phyloP scores from a whole-genome alignment of 2,113 vertebrate genomes.

The Gracilinanus agilis region DNA sequence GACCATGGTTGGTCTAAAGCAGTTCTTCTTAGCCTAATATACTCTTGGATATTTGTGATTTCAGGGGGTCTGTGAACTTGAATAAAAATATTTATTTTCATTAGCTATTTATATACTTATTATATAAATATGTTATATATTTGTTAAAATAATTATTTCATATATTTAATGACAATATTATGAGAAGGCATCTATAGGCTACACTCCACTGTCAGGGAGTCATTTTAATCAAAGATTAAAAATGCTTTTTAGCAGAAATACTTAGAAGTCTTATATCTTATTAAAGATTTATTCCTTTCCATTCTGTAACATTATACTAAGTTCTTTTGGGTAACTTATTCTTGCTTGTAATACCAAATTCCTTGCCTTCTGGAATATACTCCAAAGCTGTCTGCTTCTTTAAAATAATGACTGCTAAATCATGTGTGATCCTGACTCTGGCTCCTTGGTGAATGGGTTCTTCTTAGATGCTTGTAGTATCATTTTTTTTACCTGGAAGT shows the following conservation, averaged over 20 bases:
- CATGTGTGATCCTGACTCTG: not conserved
- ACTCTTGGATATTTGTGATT: too few relatives aligned
- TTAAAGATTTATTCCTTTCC: not conserved
- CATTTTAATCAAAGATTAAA: not conserved
- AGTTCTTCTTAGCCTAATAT: too few relatives aligned
- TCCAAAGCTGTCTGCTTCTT: not conserved
- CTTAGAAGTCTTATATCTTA: not conserved
- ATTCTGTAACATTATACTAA: not conserved
- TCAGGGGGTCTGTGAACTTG: too few relatives aligned
- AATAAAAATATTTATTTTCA: too few relatives aligned
- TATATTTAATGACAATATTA: too few relatives aligned
- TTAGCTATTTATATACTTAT: too few relatives aligned
- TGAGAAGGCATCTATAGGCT: too few relatives aligned
- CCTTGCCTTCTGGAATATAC: not conserved
- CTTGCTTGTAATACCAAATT: not conserved
- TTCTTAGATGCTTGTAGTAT: not conserved
- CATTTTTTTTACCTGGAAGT: not conserved
- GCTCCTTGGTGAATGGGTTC: not conserved
- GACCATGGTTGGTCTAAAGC: too few relatives aligned
- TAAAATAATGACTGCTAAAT: not conserved
- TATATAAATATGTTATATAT: too few relatives aligned
- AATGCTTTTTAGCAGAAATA: not conserved
- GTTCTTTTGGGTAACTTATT: not conserved
- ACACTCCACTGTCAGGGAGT: not conserved
- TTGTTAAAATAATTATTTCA: too few relatives aligned